Percentiles rank a stretch among this genome's conserved stretches.
Evolutionary conservation across 2,113 vertebrate genomes (phyloP).

Genomic region (Pampusana beccarii): DNA sequence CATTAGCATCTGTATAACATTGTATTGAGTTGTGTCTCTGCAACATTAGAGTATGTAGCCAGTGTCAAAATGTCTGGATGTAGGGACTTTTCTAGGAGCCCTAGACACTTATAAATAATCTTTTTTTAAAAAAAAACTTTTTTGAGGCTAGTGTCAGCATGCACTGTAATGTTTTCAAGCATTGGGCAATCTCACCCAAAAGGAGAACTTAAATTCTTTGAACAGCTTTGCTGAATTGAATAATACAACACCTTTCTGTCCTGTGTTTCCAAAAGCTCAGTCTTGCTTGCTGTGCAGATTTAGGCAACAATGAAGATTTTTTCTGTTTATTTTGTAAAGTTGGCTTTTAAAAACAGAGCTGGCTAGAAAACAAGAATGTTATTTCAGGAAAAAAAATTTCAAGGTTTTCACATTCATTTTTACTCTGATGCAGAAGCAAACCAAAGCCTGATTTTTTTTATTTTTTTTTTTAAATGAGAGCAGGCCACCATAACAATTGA

Average conservation of each 20-base stretch:
- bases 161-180: neutral
- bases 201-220: neutral
- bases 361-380: neutral
- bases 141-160: neutral
- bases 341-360: neutral
- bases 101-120: neutral
- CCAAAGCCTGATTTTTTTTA: neutral
- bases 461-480: neutral
- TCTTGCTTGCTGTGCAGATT: neutral
- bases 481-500: neutral
- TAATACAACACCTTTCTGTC: neutral
- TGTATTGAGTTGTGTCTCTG: neutral
- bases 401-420: conserved; percentile 26
- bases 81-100: neutral
- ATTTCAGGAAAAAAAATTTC: neutral
- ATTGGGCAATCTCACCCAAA: neutral
- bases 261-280: neutral
- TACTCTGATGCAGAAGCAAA: neutral
- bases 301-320: neutral
- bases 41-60: neutral
- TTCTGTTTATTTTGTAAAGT: neutral
- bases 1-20: neutral
- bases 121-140: neutral
- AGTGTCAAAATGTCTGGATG: neutral
- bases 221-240: neutral